phyloP scores from a whole-genome alignment of 2,113 vertebrate species.

The Bungarus multicinctus region DNA sequence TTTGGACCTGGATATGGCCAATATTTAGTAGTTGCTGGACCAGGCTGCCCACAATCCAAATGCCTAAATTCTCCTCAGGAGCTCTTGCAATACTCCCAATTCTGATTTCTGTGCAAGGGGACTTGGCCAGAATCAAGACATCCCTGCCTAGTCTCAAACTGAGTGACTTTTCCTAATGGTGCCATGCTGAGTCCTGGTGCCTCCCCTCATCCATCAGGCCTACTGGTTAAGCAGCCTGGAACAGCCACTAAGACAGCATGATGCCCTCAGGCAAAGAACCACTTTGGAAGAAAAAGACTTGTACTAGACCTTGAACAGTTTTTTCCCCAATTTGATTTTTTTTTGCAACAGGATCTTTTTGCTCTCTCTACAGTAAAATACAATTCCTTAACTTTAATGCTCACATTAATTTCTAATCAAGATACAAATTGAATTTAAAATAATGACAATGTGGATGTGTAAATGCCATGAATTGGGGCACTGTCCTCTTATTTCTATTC shows the following conservation, averaged over 20 bases:
- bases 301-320: slow-evolving; percentile 25
- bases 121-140: not conserved
- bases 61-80: not conserved
- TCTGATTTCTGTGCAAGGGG: not conserved
- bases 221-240: not conserved
- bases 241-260: not conserved
- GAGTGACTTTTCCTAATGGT: not conserved
- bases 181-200: not conserved
- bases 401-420: slow-evolving; percentile 44
- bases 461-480: not conserved
- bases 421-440: slow-evolving; percentile 40
- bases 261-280: not conserved
- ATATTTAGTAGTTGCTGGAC: not conserved
- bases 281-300: slow-evolving; percentile 2
- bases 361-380: slow-evolving; percentile 24
- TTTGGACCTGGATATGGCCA: not conserved
- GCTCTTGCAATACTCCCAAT: not conserved
- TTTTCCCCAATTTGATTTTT: not conserved
- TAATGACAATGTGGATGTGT: not conserved
- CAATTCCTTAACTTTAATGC: slow-evolving; percentile 44
- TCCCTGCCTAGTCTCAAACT: not conserved
- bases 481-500: not conserved
- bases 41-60: not conserved
- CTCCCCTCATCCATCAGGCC: not conserved
- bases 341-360: slow-evolving; percentile 23